Evolutionary conservation across 2,888 invertebrate genomes (phyloP), one percentile per base, ranked within the genome.

Genomic region (Agonopterix heracliana): DNA sequence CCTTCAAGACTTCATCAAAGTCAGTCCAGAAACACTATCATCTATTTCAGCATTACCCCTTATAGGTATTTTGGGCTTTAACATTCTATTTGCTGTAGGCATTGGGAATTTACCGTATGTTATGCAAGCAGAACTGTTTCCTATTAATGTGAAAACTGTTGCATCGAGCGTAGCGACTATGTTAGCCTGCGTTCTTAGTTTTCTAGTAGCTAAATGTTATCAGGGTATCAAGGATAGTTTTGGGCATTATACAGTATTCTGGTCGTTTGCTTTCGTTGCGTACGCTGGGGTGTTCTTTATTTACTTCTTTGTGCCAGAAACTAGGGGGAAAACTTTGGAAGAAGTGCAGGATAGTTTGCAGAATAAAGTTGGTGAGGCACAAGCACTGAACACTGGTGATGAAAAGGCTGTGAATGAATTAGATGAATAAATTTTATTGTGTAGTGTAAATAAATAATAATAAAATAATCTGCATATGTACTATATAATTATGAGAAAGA

Each of bases 111-210:
- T 92, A 34, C 89, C 92, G 0, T 91, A 92, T 54, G 89, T 92
- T 55, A 83, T 92, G 78, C 89, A 92, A 60, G 91, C 91, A 0
- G 92, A 92, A 65, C 60, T 92, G 4, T 92, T 92, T 59, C 91
- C 92, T 0, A 90, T 91, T 0, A 92, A 91, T 53, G 90, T 92
- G 0, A 92, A 92, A 63, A 90, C 90, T 0, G 78, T 86, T 0
- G 92, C 92, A 0, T 90, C 91, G 0, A 91, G 91, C 3, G 56
- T 89, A 3, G 90, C 90, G 0, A 91, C 91, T 0, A 84, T 91
- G 62, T 71, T 90, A 55, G 89, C 90, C 0, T 91, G 91, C 17
- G 57, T 90, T 0, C 66, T 92, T 44, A 90, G 90, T 36, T 92
- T 92, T 56, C 53, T 84, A 4, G 90, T 91, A 0, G 90, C 90